Percentiles rank a stretch among this genome's conserved stretches.
phyloP scores from a whole-genome alignment of 2,113 vertebrate genomes.

The Bombycilla garrulus region DNA sequence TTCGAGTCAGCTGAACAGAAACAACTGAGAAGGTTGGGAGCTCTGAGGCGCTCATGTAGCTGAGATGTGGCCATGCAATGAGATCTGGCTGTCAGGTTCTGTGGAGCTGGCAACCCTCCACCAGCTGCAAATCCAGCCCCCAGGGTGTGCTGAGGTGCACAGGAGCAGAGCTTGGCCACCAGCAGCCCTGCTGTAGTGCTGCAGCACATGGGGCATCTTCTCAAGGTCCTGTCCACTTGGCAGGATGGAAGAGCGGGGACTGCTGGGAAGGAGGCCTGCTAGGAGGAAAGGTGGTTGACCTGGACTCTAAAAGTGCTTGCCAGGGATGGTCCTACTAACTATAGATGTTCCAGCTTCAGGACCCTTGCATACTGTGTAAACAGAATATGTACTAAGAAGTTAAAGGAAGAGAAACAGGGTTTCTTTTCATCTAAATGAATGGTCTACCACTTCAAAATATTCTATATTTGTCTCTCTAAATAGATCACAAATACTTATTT shows the following conservation, averaged over 20 bases:
- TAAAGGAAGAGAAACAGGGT: not conserved
- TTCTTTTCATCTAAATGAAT: not conserved
- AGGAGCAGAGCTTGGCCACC: not conserved
- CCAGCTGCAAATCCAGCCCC: not conserved
- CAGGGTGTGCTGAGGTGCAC: not conserved
- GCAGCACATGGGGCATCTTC: not conserved
- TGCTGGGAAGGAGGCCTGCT: not conserved
- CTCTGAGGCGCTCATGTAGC: not conserved
- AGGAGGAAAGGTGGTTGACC: not conserved
- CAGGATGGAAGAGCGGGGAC: not conserved
- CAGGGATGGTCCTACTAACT: not conserved
- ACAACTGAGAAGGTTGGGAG: not conserved
- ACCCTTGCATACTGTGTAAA: accelerated
- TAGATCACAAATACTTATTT: not conserved
- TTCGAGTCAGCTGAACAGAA: not conserved
- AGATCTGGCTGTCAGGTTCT: not conserved
- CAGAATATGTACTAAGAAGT: not conserved
- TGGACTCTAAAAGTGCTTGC: accelerated
- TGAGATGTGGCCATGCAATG: not conserved
- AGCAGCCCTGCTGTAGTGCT: not conserved
- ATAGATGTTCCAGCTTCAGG: not conserved
- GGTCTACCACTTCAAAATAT: not conserved
- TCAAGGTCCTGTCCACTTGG: not conserved
- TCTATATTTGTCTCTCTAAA: not conserved
- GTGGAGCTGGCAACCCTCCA: not conserved